phyloP scores from a whole-genome alignment of 2,113 vertebrate species.

The Pachyramphus minor region DNA sequence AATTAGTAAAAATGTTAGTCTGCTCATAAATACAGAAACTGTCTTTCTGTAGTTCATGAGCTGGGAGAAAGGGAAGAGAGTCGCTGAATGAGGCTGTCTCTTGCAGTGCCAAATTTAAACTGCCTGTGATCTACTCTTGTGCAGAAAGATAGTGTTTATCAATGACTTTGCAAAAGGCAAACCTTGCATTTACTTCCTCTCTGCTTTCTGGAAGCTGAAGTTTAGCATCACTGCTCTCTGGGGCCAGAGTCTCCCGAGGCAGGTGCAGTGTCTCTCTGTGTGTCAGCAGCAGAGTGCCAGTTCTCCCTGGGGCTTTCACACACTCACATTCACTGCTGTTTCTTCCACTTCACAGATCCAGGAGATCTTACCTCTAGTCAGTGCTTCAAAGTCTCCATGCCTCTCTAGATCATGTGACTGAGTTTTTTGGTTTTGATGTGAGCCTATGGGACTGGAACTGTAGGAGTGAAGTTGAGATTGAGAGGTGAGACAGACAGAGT shows the following conservation, averaged over 20 bases:
- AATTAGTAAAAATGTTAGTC: too few species aligned
- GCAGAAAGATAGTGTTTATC: background rate
- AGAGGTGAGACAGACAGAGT: background rate
- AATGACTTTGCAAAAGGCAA: background rate
- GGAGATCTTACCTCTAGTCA: background rate
- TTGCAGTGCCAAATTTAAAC: background rate
- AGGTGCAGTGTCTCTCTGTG: background rate
- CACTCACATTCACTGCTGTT: fast-evolving
- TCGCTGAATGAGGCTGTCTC: background rate
- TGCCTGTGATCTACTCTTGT: background rate
- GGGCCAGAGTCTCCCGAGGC: background rate
- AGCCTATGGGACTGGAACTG: background rate
- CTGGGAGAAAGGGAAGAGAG: background rate
- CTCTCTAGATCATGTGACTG: background rate
- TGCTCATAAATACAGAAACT: background rate
- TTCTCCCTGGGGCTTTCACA: background rate
- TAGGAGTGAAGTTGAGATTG: background rate
- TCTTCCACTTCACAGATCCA: background rate
- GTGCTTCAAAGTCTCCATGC: background rate
- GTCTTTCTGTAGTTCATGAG: background rate
- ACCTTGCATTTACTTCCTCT: background rate
- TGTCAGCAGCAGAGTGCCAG: background rate
- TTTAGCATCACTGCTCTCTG: background rate
- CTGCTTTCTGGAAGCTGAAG: background rate
- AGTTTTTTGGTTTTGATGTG: background rate